Conservation (phyloP, 2,797 vertebrate genomes). For the Benthosema pterotum region DNA sequence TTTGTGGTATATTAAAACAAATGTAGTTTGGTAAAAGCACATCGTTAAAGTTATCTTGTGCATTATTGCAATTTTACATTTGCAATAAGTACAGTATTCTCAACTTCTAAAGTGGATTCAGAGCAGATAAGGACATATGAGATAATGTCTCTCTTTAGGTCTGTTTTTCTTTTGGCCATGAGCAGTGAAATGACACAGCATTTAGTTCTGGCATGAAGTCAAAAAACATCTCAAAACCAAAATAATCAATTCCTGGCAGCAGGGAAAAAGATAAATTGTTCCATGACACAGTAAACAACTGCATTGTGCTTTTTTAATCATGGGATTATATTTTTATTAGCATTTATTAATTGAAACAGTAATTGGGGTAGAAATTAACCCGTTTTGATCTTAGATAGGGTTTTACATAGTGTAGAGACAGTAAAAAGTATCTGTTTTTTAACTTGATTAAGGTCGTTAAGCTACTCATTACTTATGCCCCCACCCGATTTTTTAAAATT, state of each 20-base stretch:
- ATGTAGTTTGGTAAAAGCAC: slow-evolving; percentile 19
- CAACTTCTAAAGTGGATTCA: slow-evolving; percentile 33
- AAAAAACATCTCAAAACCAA: slow-evolving; percentile 52
- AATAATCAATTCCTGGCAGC: slow-evolving; percentile 38
- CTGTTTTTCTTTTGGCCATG: slow-evolving; percentile 39
- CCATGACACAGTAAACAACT: neutral
- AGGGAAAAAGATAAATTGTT: slow-evolving; percentile 2
- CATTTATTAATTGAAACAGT: too few relatives aligned
- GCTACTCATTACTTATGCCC: too few relatives aligned
- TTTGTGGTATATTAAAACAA: too few relatives aligned
- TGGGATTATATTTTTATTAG: too few relatives aligned
- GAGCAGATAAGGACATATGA: slow-evolving; percentile 40
- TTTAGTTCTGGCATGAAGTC: slow-evolving; percentile 70
- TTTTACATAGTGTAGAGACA: too few relatives aligned
- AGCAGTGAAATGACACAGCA: slow-evolving; percentile 72
- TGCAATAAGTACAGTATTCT: neutral
- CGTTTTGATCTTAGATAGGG: too few relatives aligned
- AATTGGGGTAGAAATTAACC: too few relatives aligned
- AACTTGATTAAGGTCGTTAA: too few relatives aligned
- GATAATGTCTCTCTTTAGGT: slow-evolving; percentile 36
- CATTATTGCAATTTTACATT: neutral
- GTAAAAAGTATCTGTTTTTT: too few relatives aligned
- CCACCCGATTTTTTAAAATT: too few relatives aligned
- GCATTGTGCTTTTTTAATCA: neutral
- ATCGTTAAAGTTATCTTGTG: neutral